Percentiles rank a stretch among this genome's conserved stretches.
Evolutionary conservation across 2,113 vertebrate genomes (phyloP).

Genomic region (Myocastor coypus): DNA sequence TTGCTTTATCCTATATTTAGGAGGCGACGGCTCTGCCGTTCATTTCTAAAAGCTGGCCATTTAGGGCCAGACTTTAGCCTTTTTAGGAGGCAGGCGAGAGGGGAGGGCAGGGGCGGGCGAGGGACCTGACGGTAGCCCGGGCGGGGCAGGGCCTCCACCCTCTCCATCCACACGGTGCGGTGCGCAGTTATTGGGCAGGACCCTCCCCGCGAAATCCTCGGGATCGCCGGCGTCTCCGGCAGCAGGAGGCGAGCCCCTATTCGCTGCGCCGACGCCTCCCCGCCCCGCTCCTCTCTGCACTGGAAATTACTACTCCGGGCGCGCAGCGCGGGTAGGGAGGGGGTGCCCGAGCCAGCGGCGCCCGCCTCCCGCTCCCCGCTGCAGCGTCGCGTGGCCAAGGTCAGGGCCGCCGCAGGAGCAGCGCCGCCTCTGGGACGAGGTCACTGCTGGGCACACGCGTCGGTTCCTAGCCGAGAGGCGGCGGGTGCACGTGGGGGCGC

Average conservation of each 20-base stretch:
- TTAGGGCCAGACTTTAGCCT: not conserved
- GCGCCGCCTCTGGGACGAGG: not conserved
- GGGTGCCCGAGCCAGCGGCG: constrained; percentile 63
- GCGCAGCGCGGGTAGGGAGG: constrained; percentile 2
- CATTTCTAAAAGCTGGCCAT: constrained; percentile 32
- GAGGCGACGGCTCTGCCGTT: not conserved
- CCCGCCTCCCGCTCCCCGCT: constrained; percentile 58
- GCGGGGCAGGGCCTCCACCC: constrained; percentile 23
- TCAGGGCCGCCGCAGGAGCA: constrained; percentile 73
- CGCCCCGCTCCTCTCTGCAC: constrained; percentile 70
- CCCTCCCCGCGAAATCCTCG: constrained; percentile 66
- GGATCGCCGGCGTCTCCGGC: constrained; percentile 70
- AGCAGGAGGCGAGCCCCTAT: constrained; percentile 77
- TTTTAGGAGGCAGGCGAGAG: not conserved
- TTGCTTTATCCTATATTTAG: not conserved
- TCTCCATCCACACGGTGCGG: not conserved
- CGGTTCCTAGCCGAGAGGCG: rapidly evolving
- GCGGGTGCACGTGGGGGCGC: not conserved
- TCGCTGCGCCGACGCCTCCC: constrained; percentile 76
- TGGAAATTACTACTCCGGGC: constrained; percentile 73
- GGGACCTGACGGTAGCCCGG: not conserved
- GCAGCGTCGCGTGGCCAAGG: constrained; percentile 72
- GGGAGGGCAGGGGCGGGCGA: not conserved
- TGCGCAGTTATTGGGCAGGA: not conserved
- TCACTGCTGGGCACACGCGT: not conserved